Conservation (phyloP, 2,888 invertebrate species). For the Lamellibrachia satsuma region DNA sequence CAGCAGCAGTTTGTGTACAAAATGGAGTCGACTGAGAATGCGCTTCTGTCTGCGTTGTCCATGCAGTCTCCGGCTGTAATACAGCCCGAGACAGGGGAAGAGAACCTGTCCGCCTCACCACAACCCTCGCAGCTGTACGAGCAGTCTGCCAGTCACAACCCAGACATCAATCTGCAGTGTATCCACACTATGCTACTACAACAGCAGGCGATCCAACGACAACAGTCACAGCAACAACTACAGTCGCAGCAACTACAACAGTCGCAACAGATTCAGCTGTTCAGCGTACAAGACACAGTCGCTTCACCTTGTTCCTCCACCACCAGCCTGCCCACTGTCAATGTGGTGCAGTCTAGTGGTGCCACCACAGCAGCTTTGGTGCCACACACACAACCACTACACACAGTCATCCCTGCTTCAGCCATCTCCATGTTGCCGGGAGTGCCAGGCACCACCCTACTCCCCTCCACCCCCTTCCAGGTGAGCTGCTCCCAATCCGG, state of each 20-base stretch:
- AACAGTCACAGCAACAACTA: background rate
- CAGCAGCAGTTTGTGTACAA: background rate
- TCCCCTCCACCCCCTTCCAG: background rate
- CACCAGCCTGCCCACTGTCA: background rate
- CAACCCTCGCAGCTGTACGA: background rate
- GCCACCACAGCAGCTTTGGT: background rate
- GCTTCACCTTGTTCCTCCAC: background rate
- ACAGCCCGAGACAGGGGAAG: background rate
- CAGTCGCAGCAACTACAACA: background rate
- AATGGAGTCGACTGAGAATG: background rate
- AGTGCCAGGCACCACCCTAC: background rate
- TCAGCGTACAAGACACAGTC: background rate
- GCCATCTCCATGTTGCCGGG: background rate
- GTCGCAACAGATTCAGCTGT: background rate
- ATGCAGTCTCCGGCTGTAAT: background rate
- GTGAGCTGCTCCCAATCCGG: background rate
- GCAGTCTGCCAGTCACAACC: background rate
- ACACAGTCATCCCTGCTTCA: background rate
- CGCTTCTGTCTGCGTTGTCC: background rate
- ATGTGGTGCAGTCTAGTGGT: background rate
- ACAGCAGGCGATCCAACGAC: background rate
- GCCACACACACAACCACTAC: background rate
- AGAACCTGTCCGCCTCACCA: background rate
- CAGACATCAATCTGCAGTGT: background rate
- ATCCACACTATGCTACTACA: background rate